These are phyloP conservation scores for Corythoichthys intestinalis DNA, from an alignment of 2,113 vertebrate genomes.

Conservation along the genomic window DNA sequence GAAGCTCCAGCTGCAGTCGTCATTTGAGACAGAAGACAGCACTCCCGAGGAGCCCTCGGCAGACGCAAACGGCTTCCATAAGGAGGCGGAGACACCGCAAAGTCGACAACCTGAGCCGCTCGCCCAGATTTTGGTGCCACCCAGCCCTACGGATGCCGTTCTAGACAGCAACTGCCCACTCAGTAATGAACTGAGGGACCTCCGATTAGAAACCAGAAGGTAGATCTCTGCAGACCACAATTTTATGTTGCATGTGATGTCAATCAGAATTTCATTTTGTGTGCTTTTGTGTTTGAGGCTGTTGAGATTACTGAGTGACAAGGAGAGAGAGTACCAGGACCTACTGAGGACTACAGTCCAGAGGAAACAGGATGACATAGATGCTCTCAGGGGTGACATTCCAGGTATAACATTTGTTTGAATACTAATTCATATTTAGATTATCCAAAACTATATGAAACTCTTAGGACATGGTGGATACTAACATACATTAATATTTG, in stretches of 20 bases:
- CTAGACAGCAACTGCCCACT: conserved; percentile 41
- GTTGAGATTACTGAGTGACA: conserved; percentile 74
- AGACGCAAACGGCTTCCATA: too few species aligned
- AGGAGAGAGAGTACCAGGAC: conserved; percentile 78
- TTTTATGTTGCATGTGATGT: not conserved
- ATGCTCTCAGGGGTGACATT: conserved; percentile 25
- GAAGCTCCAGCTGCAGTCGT: conserved; percentile 72
- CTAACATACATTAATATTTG: too few species aligned
- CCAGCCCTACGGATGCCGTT: conserved; percentile 9
- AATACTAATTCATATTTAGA: too few species aligned
- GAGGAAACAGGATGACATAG: conserved; percentile 52
- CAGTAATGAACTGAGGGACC: conserved; percentile 65
- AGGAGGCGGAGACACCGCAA: not conserved
- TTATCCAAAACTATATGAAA: too few species aligned
- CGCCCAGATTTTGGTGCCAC: not conserved
- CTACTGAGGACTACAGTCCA: conserved; percentile 66
- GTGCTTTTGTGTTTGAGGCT: conserved; percentile 68
- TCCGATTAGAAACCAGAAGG: conserved; percentile 70
- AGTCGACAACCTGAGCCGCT: not conserved
- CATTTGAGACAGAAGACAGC: conserved; percentile 66
- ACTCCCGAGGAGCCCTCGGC: conserved; percentile 27
- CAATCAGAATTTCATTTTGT: not conserved
- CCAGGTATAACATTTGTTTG: conserved; percentile 38
- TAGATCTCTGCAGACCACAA: conserved; percentile 28
- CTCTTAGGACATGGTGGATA: too few species aligned